Base-by-base conservation (phyloP, 2,797 vertebrate genomes). In the Sebastes reedi region DNA sequence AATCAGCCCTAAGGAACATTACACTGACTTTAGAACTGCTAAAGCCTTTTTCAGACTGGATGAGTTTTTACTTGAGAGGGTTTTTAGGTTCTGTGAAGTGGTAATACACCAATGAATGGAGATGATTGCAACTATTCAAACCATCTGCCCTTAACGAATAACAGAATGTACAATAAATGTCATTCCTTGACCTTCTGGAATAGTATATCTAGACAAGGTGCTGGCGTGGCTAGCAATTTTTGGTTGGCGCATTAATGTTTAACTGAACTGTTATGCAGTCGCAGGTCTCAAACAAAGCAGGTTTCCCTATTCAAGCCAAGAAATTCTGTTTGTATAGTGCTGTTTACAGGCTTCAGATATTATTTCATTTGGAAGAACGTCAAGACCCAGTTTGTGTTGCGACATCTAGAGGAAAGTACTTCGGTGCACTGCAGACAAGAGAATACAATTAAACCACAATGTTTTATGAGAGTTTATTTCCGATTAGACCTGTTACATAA, bases 231-330 rank as follows among this genome's bases (percentile, higher is more conserved):
- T 61, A 36, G 25, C 3, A 62, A 22, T 66, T 81, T 79, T 75
- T 72, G 18, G 71, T 67, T 30, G 29, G 60, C 13, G 32, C 12
- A 87, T 84, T 82, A 84, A 86, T 89, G 69, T 87, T 87, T 89
- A 87, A 91, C 82, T 60, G 34, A 67, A 25, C 10, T 25, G 13
- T 68, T 60, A 27, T 25, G 36, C 16, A 8, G 64, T 52, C 59
- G 64, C 42, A 82, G 20, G 54, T 61, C 72, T 71, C 65, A 76
- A 80, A 83, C 77, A 83, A 85, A 85, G 75, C 80, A 65, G 24
- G 50, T 50, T 54, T 69, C 58, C 36, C 22, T 24, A 4, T 55
- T 29, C 14, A 64, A 27, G 69, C 72, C 11, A 77, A 54, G 18
- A 54, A 4, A 34, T 22, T 29, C 2, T 22, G 18, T 80, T 30